Percentiles rank a stretch among this genome's conserved stretches.
Conservation (phyloP, 2,113 vertebrate species). For the Oncorhynchus gorbuscha region DNA sequence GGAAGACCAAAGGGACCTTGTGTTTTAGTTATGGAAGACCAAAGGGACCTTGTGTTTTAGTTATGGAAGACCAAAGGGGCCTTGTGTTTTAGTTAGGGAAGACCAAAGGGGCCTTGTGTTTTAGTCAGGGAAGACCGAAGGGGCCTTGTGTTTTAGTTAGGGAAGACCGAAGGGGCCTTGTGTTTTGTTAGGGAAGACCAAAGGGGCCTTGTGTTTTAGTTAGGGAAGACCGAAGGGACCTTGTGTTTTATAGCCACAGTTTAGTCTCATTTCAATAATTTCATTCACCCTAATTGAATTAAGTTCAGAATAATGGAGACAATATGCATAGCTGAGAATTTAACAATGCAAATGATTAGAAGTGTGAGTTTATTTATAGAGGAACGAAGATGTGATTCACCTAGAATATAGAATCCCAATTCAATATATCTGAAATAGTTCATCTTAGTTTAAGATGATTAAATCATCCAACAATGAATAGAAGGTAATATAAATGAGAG, state of each 20-base stretch:
- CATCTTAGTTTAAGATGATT: not conserved
- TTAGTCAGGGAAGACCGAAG: not conserved
- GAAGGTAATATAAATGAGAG: not conserved
- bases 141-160: not conserved
- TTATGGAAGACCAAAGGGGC: not conserved
- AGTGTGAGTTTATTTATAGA: not conserved
- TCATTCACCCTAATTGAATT: slow-evolving; percentile 37
- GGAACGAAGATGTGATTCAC: too few relatives aligned
- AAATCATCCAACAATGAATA: not conserved
- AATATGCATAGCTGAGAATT: not conserved
- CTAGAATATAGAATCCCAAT: not conserved
- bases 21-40: too few relatives aligned
- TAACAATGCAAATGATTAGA: not conserved
- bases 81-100: not conserved
- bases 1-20: too few relatives aligned
- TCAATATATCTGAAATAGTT: not conserved
- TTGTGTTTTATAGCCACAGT: slow-evolving; percentile 5
- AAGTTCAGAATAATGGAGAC: not conserved
- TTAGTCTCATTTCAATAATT: slow-evolving; percentile 3
- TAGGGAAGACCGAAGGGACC: not conserved
- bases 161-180: not conserved
- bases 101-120: not conserved
- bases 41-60: too few relatives aligned
- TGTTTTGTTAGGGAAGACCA: not conserved
- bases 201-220: not conserved